phyloP scores from a whole-genome alignment of 2,113 vertebrate genomes.

The Haliaeetus leucogaster region DNA sequence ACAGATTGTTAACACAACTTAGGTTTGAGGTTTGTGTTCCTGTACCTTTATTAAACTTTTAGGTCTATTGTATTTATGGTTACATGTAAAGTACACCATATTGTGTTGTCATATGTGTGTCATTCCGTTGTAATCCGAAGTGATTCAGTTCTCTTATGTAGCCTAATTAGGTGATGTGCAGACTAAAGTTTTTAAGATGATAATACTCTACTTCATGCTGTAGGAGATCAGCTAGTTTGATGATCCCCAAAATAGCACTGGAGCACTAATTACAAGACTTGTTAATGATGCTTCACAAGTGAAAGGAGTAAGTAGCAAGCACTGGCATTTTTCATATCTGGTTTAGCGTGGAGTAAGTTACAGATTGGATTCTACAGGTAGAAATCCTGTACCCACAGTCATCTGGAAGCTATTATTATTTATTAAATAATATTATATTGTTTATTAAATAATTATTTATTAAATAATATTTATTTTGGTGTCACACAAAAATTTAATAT shows the following conservation, averaged over 20 bases:
- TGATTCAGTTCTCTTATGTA: not conserved
- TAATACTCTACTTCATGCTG: not conserved
- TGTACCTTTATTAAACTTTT: not conserved
- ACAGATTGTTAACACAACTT: not conserved
- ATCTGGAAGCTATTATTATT: not conserved
- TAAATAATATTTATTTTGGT: not conserved
- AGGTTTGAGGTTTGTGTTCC: not conserved
- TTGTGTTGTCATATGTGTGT: no score
- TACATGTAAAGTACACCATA: not conserved
- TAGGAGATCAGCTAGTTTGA: conserved; percentile 91
- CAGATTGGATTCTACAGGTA: not conserved
- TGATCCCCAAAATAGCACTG: conserved; percentile 83
- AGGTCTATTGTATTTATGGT: not conserved
- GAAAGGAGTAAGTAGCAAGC: conserved; percentile 78
- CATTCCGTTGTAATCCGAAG: not conserved
- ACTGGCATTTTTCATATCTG: not conserved
- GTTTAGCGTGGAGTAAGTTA: not conserved
- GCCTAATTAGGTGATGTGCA: not conserved
- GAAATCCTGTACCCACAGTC: not conserved
- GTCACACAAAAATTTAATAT: not conserved
- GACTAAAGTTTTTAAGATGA: not conserved
- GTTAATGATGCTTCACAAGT: conserved; percentile 87
- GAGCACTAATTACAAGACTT: conserved; percentile 85
- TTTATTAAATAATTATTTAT: not conserved
- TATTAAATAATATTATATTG: not conserved